Conservation (phyloP, 2,113 vertebrate genomes). For the Falco punctatus region DNA sequence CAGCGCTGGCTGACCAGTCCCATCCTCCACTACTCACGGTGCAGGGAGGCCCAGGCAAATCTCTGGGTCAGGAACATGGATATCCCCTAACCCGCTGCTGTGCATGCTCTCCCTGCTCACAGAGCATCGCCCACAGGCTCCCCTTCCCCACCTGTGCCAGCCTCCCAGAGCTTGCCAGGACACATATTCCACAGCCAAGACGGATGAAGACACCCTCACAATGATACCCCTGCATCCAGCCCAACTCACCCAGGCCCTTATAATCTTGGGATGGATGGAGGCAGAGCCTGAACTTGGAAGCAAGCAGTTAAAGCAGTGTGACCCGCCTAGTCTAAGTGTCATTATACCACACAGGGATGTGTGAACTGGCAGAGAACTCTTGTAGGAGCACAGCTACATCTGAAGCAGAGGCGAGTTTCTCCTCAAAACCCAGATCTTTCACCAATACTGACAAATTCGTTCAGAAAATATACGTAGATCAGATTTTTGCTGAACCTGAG, state of each 20-base stretch:
- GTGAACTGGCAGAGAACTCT: neutral
- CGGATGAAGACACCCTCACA: neutral
- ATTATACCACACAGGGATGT: fast-evolving
- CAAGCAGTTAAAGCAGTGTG: neutral
- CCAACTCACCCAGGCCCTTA: neutral
- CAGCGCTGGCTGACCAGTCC: neutral
- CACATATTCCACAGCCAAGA: neutral
- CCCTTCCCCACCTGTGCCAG: neutral
- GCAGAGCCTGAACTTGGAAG: neutral
- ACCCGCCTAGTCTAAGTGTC: neutral
- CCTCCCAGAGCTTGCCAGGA: neutral
- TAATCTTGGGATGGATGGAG: neutral
- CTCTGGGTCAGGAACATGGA: fast-evolving
- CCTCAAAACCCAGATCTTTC: neutral
- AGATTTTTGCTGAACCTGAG: neutral
- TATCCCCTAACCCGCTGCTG: fast-evolving
- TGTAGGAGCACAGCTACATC: fast-evolving
- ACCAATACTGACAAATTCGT: neutral
- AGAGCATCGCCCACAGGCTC: neutral
- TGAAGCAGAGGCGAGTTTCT: neutral
- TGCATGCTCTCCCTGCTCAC: neutral
- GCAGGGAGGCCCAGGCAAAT: neutral
- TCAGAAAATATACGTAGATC: neutral
- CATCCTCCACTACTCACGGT: neutral
- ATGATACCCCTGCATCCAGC: fast-evolving